Evolutionary conservation across 23 tunicate species (phyloP).

Genomic region (Oikopleura dioica): DNA sequence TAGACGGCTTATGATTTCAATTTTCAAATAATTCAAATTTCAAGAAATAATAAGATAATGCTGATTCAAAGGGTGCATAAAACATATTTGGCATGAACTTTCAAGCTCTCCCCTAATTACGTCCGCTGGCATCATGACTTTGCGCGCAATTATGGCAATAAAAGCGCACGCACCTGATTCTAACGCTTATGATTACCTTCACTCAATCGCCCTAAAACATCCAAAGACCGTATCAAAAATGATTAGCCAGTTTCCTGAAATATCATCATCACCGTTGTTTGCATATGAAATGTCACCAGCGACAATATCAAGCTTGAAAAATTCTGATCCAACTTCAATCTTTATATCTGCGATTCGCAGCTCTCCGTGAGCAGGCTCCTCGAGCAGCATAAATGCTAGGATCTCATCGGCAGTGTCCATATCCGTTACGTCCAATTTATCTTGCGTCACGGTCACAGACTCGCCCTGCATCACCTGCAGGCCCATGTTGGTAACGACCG

Average conservation of each 20-base stretch:
- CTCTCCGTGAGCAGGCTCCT: slow-evolving; percentile 31
- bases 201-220: too few species aligned
- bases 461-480: slow-evolving; percentile 43
- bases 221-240: too few species aligned
- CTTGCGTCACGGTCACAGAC: slow-evolving; percentile 29
- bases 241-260: too few species aligned
- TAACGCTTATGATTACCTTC: too few species aligned
- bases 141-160: too few species aligned
- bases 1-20: not conserved
- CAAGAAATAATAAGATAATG: too few species aligned
- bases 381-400: slow-evolving; percentile 28
- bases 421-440: slow-evolving; percentile 64
- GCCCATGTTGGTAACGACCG: slow-evolving; percentile 59
- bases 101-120: too few species aligned
- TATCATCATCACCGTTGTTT: not conserved
- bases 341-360: slow-evolving; percentile 16
- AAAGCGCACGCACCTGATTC: too few species aligned
- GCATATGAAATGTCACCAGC: not conserved
- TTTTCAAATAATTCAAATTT: not conserved
- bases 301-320: not conserved
- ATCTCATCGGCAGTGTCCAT: slow-evolving; percentile 48
- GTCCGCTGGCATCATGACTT: too few species aligned
- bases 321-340: too few species aligned
- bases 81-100: too few species aligned
- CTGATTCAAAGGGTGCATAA: too few species aligned